Conservation (phyloP, 2,888 invertebrate genomes). For the Chaitophorus viminalis region DNA sequence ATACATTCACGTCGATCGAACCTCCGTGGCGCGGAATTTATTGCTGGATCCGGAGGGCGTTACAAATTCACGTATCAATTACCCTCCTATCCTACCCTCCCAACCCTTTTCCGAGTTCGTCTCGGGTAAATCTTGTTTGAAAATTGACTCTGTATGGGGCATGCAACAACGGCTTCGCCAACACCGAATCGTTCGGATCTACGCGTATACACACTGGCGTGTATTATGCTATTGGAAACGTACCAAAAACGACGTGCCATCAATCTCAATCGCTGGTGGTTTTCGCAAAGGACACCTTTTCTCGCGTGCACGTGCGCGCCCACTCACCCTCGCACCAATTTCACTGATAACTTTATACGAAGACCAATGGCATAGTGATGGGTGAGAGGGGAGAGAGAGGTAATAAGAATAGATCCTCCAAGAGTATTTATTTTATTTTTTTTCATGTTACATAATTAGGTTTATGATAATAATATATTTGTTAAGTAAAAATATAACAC, state of each 20-base stretch:
- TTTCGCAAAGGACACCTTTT: neutral
- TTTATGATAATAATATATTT: no score
- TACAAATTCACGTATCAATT: conserved; percentile 50
- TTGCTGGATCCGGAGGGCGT: conserved; percentile 32
- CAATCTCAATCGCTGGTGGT: neutral
- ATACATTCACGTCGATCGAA: conserved; percentile 37
- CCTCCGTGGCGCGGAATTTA: conserved; percentile 20
- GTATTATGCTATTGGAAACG: neutral
- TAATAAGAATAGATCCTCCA: no score
- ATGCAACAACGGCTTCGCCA: neutral
- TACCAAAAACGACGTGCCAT: neutral
- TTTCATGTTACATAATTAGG: no score
- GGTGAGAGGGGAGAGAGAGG: no score
- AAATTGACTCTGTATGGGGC: conserved; percentile 29
- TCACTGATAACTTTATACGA: no score
- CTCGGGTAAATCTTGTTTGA: conserved; percentile 26
- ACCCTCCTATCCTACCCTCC: neutral
- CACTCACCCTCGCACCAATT: no score
- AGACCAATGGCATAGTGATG: no score
- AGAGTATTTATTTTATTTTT: no score
- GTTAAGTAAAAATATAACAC: no score
- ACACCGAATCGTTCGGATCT: neutral
- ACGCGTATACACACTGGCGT: neutral
- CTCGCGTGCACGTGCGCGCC: neutral
- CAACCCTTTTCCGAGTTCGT: neutral